A percentile compares a stretch with the other conserved stretches of the same genome.
phyloP scores from a whole-genome alignment of 64 coral and sea anemone species.

The Platygyra sinensis region DNA sequence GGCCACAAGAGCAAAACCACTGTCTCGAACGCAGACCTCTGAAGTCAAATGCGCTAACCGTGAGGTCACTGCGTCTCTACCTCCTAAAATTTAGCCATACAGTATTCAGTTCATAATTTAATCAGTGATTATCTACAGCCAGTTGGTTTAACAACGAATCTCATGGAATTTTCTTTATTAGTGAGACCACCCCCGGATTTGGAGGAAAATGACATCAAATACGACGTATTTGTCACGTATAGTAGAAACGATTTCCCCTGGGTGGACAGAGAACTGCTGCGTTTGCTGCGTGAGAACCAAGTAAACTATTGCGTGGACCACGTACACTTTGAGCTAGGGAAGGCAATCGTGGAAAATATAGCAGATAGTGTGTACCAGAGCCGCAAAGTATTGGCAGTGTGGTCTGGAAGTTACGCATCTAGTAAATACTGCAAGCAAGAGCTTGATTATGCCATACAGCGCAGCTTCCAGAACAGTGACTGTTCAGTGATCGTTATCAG shows the following conservation, averaged over 20 bases:
- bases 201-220: neutral
- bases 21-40: no score
- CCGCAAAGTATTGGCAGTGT: slow-evolving; percentile 43
- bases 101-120: no score
- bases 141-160: no score
- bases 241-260: slow-evolving; percentile 13
- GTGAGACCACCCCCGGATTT: neutral
- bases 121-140: no score
- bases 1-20: no score
- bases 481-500: slow-evolving; percentile 29
- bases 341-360: slow-evolving; percentile 17
- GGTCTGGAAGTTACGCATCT: slow-evolving; percentile 8
- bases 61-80: no score
- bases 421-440: slow-evolving; percentile 41
- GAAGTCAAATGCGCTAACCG: no score
- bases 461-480: slow-evolving; percentile 11
- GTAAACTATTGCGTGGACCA: slow-evolving; percentile 38
- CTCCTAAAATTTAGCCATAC: no score
- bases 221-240: slow-evolving; percentile 54
- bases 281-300: slow-evolving; percentile 10
- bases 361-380: slow-evolving; percentile 41
- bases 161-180: neutral
- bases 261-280: slow-evolving; percentile 10
- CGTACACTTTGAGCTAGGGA: slow-evolving; percentile 34
- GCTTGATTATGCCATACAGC: slow-evolving; percentile 27